A percentile compares a stretch with the other conserved stretches of the same genome.
Evolutionary conservation across 2,797 vertebrate genomes (phyloP).

Genomic region (Anniella stebbinsi): DNA sequence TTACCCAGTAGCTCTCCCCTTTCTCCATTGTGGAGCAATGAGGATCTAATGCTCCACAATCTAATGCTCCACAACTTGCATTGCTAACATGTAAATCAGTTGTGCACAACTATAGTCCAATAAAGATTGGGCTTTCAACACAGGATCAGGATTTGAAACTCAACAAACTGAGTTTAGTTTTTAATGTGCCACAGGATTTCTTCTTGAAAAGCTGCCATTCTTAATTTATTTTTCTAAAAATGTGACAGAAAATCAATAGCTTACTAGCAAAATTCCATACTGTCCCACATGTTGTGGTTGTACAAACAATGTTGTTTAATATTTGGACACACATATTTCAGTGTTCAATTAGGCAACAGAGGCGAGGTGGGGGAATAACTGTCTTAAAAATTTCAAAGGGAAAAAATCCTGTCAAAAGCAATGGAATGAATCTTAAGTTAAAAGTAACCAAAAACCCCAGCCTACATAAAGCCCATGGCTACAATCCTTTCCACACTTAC

Average conservation of each 20-base stretch:
- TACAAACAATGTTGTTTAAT: neutral
- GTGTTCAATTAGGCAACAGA: neutral
- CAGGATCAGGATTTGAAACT: neutral
- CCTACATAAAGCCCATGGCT: neutral
- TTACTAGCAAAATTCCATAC: neutral
- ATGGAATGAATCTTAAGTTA: neutral
- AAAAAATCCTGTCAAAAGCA: neutral
- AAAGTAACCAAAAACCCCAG: neutral
- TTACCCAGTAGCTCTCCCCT: neutral
- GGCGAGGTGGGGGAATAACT: too few relatives aligned
- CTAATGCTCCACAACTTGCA: too few relatives aligned
- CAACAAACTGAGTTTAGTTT: neutral
- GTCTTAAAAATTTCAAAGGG: neutral
- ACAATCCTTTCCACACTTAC: neutral
- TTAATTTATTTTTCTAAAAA: neutral
- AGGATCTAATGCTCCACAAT: too few relatives aligned
- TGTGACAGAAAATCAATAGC: neutral
- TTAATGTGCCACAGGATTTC: neutral
- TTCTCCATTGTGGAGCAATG: neutral
- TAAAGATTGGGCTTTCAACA: neutral
- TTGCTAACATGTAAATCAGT: neutral
- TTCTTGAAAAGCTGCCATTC: neutral
- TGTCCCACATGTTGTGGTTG: neutral
- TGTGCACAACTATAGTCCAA: too few relatives aligned
- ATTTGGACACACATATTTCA: neutral